Percentiles rank a stretch among this genome's conserved stretches.
Conservation (phyloP, 1,140 invertebrate species). For the Drosophila pseudoobscura region DNA sequence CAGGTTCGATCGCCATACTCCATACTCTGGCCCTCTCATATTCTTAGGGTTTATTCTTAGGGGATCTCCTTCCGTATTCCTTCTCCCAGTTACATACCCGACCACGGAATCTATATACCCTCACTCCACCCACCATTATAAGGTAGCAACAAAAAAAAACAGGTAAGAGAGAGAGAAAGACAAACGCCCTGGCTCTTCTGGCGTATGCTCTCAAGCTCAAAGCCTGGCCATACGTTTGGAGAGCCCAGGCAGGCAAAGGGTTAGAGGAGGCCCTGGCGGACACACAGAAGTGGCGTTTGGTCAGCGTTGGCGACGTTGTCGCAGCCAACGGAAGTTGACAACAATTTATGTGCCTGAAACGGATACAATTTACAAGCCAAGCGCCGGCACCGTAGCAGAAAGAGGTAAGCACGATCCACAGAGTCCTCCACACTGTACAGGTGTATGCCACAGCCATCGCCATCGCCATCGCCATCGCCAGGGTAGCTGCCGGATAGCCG, state of each 20-base stretch:
- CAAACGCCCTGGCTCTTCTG: constrained; percentile 40
- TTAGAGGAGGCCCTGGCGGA: background rate
- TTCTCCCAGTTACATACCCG: no score
- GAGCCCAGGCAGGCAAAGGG: constrained; percentile 19
- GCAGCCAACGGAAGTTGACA: constrained; percentile 81
- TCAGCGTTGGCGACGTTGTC: constrained; percentile 73
- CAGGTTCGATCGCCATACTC: no score
- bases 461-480: constrained; percentile 40
- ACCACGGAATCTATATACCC: background rate
- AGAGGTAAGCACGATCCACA: constrained; percentile 17
- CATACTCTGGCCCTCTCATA: no score
- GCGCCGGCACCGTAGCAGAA: constrained; percentile 45
- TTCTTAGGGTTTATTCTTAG: no score
- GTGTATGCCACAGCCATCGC: constrained; percentile 41
- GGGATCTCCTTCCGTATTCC: no score
- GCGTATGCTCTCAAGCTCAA: constrained; percentile 70
- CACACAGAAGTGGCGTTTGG: constrained; percentile 59
- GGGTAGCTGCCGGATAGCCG: constrained; percentile 21
- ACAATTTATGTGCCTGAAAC: constrained; percentile 82
- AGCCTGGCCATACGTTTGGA: constrained; percentile 55
- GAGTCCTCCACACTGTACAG: constrained; percentile 44
- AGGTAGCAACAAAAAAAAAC: constrained; percentile 2
- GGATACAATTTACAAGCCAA: constrained; percentile 80
- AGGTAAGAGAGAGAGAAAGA: constrained; percentile 22
- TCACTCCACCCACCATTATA: constrained; percentile 1